Evolutionary conservation across 2,888 invertebrate genomes (phyloP), one percentile per base, ranked within the genome.

Genomic region (Drosophila villosipedis): DNA sequence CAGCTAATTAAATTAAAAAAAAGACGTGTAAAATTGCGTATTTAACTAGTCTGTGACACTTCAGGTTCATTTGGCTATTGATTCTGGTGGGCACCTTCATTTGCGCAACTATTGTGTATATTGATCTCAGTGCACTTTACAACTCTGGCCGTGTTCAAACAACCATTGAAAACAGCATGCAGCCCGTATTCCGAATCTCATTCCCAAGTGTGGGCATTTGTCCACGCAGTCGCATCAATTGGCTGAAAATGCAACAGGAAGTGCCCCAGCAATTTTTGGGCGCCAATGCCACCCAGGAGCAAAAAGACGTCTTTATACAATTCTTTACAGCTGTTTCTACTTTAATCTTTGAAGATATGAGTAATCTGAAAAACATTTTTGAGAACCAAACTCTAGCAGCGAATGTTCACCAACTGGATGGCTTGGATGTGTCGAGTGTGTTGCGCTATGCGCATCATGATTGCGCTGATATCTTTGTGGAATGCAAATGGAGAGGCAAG

Each of bases 401-500:
- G 19, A 64, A 75, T 31, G 62, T 93, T 6, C 43, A 73, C 1
- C 72, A 84, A 19, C 68, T 93, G n/a, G 83, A 92, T 59, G 68
- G 73, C 4, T 60, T 93, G 19, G 81, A 92, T 74, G 66, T 93
- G 25, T 53, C 80, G 0, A 69, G 84, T 1, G 89, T 93, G 0
- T 68, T 91, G 76, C 68, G 79, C 14, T 87, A 78, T 66, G 55
- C 83, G 0, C 78, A 77, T 28, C 75, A 85, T 19, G 59, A 78
- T 16, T 94, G 94, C 70, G 79, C 85, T 0, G 93, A 94, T 35
- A 58, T 94, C 5, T 92, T 94, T 53, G 59, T 52, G 1, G 43
- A 64, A 10, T 94, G 94, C 72, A 91, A 85, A 85, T 94, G 94
- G 94, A 91, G 94, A 0, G 92, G 92, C 49, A 79, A 82, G 58